Evolutionary conservation across 1,140 invertebrate genomes (phyloP).

Genomic region (Archivesica marissinica): DNA sequence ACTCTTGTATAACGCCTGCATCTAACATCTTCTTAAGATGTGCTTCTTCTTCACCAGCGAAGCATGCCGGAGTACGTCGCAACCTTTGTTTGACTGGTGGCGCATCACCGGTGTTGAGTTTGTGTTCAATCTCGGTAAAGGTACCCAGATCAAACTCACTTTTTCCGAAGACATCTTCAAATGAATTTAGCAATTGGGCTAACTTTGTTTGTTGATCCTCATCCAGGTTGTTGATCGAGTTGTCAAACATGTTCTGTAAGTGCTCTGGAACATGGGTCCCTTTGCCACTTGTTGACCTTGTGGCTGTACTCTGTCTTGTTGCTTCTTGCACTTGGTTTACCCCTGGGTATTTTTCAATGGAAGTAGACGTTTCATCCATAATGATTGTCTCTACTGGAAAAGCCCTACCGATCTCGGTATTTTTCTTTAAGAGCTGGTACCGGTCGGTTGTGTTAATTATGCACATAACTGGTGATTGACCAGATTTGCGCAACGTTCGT

Average conservation of each 20-base stretch:
- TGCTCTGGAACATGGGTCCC: neutral
- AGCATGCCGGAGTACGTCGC: constrained; percentile 10
- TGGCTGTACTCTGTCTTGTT: too few relatives aligned
- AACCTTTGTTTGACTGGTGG: neutral
- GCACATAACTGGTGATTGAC: too few relatives aligned
- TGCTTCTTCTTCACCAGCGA: neutral
- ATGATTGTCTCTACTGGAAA: too few relatives aligned
- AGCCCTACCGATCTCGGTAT: too few relatives aligned
- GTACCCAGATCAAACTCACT: neutral
- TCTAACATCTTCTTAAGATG: constrained; percentile 15
- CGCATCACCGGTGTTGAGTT: constrained; percentile 7
- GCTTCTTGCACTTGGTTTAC: too few relatives aligned
- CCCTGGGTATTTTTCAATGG: too few relatives aligned
- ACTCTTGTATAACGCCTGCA: neutral
- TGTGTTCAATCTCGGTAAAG: constrained; percentile 6
- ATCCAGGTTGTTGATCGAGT: neutral
- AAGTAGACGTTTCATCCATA: too few relatives aligned
- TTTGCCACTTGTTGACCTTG: too few relatives aligned
- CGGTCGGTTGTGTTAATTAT: too few relatives aligned
- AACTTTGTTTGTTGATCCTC: neutral
- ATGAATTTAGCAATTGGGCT: neutral
- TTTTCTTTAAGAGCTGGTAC: too few relatives aligned
- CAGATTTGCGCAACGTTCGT: too few relatives aligned
- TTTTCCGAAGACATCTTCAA: neutral
- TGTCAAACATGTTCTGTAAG: neutral